Percentiles rank a stretch among this genome's conserved stretches.
phyloP scores from a whole-genome alignment of 2,888 invertebrate species.

The Ectemnius continuus region DNA sequence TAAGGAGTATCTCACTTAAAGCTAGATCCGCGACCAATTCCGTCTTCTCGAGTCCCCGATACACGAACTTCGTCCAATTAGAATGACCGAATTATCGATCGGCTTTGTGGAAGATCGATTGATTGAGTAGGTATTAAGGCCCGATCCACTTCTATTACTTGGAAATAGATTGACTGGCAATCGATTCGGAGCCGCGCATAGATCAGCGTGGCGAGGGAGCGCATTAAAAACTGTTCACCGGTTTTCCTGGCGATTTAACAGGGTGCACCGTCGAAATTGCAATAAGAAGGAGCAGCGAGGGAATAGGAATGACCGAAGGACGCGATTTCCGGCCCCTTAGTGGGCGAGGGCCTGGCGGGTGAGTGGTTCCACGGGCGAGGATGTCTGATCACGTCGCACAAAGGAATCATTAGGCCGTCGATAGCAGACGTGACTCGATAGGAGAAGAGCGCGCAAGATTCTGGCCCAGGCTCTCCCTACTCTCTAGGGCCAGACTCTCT shows the following conservation, averaged over 20 bases:
- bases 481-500: slow-evolving; percentile 2
- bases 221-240: neutral
- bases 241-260: neutral
- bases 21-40: slow-evolving; percentile 11
- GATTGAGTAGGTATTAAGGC: too few species aligned
- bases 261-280: neutral
- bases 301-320: slow-evolving; percentile 2
- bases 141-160: too few species aligned
- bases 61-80: too few species aligned
- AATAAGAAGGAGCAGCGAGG: neutral
- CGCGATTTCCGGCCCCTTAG: neutral
- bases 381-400: slow-evolving; percentile 47
- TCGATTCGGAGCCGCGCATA: neutral
- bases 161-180: too few species aligned
- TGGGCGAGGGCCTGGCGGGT: neutral
- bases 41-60: too few species aligned
- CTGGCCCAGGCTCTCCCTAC: slow-evolving; percentile 8
- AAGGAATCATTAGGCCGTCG: slow-evolving; percentile 45
- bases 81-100: too few species aligned
- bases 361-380: slow-evolving; percentile 12
- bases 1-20: slow-evolving; percentile 42
- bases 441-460: slow-evolving; percentile 7
- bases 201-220: neutral
- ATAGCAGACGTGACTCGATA: slow-evolving; percentile 21
- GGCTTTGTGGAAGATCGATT: too few species aligned